Evolutionary conservation across 2,797 vertebrate genomes (phyloP), one percentile per base, ranked within the genome.

Genomic region (Meriones psammophilus): DNA sequence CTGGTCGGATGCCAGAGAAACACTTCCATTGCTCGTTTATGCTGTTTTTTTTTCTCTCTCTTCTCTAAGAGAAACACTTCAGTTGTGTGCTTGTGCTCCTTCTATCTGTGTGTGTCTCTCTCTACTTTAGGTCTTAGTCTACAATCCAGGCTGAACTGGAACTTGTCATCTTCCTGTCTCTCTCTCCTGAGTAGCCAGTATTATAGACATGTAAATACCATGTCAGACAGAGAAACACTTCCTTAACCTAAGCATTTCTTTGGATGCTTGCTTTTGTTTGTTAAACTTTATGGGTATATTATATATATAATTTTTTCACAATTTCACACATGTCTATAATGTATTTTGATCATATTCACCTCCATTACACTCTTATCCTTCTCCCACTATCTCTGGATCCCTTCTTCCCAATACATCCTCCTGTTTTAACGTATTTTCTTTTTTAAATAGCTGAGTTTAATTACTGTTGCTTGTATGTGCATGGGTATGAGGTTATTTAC

Each of bases 191-290:
- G 73, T 46, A 89, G 18, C 28, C 77, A 71, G 73, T 39, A 64
- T 89, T 89, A 50, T 15, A 90, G 42, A 9, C 46, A 68, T 54
- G 20, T 66, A 33, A 39, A 33, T 4, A 36, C 8, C 20, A 8
- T 68, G n/a, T 9, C 33, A 30, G 62, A 30, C 39, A 77, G 28
- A 77, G 18, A 50, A 74, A 89, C 30, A 54, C 42, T 93, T 92
- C n/a, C 30, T 93, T 95, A 73, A 71, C 46, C 33, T 46, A 68
- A 91, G 42, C 26, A 62, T 95, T 78, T 93, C 36, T 96, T 84
- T 39, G 36, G 36, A 77, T 22, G 18, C 58, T 95, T 93, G n/a
- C 71, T 93, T 94, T 91, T 92, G 39, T 89, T 62, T 68, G 66
- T 95, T 90, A 88, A 89, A 30, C 69, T 81, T 87, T 83, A 26